Evolutionary conservation across 1,140 invertebrate genomes (phyloP).

Genomic region (Drosophila parvula): DNA sequence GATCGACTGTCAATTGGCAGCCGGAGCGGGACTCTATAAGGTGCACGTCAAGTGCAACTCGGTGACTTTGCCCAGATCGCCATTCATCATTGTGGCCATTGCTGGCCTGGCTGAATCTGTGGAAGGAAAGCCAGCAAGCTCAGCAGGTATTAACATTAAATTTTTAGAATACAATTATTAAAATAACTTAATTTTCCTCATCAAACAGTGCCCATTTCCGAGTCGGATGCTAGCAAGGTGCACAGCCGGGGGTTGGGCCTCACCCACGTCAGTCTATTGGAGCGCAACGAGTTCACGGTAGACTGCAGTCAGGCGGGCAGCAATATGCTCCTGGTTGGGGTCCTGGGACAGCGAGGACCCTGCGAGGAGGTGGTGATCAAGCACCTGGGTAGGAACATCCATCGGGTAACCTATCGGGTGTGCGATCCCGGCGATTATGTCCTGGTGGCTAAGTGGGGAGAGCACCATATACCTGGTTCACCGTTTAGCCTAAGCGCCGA

Average conservation of each 20-base stretch:
- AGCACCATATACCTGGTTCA: slow-evolving; percentile 95
- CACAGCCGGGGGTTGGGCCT: slow-evolving; percentile 93
- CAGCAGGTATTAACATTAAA: slow-evolving; percentile 9
- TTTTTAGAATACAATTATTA: background rate
- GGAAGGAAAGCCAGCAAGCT: background rate
- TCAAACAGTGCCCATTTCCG: slow-evolving; percentile 87
- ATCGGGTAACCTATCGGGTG: slow-evolving; percentile 89
- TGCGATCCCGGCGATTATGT: slow-evolving; percentile 93
- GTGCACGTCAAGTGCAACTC: slow-evolving; percentile 94
- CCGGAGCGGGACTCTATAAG: slow-evolving; percentile 94
- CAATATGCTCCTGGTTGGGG: slow-evolving; percentile 94
- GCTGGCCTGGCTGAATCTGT: slow-evolving; percentile 86
- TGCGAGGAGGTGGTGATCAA: slow-evolving; percentile 95
- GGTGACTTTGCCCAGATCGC: slow-evolving; percentile 93
- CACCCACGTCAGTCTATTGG: slow-evolving; percentile 92
- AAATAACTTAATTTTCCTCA: background rate
- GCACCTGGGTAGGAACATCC: slow-evolving; percentile 92
- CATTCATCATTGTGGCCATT: slow-evolving; percentile 90
- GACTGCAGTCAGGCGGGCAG: slow-evolving; percentile 91
- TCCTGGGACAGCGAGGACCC: slow-evolving; percentile 93
- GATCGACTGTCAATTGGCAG: slow-evolving; percentile 92
- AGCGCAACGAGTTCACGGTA: slow-evolving; percentile 93
- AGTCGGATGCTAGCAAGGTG: slow-evolving; percentile 92
- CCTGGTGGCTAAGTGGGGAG: slow-evolving; percentile 94
- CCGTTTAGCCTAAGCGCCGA: slow-evolving; percentile 90